These are phyloP conservation scores for Periphyllus acericola DNA, from an alignment of 2,888 invertebrate species.

Conservation along the genomic window DNA sequence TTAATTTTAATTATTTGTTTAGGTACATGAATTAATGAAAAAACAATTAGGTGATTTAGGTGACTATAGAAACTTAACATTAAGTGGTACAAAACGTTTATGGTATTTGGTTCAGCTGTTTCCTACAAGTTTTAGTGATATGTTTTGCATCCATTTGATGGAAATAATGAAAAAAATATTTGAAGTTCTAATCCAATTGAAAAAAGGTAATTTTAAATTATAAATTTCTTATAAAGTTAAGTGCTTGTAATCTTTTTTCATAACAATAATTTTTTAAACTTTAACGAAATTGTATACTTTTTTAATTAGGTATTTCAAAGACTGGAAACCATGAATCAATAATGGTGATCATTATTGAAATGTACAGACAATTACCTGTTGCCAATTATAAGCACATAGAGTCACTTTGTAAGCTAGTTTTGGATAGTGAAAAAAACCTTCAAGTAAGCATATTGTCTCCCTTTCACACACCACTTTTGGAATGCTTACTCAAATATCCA, in stretches of 20 bases:
- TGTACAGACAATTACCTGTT: slow-evolving; percentile 93
- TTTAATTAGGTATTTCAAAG: slow-evolving; percentile 73
- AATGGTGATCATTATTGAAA: slow-evolving; percentile 86
- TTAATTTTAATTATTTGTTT: slow-evolving; percentile 61
- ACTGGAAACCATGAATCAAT: slow-evolving; percentile 89
- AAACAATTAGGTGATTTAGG: slow-evolving; percentile 85
- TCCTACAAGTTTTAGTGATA: slow-evolving; percentile 93
- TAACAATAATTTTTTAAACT: neutral
- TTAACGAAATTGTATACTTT: neutral
- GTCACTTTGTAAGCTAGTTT: slow-evolving; percentile 81
- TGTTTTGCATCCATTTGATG: slow-evolving; percentile 90
- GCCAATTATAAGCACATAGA: slow-evolving; percentile 90
- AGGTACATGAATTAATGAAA: slow-evolving; percentile 83
- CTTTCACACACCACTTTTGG: slow-evolving; percentile 86
- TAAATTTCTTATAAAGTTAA: neutral
- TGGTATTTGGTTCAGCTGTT: slow-evolving; percentile 94
- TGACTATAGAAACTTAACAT: slow-evolving; percentile 85
- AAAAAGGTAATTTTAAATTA: slow-evolving; percentile 48
- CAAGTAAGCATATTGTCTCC: slow-evolving; percentile 92
- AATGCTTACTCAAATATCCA: slow-evolving; percentile 85
- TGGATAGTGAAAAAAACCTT: slow-evolving; percentile 89
- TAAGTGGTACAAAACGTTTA: slow-evolving; percentile 88
- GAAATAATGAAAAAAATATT: slow-evolving; percentile 87
- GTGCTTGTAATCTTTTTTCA: neutral
- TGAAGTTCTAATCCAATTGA: slow-evolving; percentile 69